Conservation (phyloP, 35 echinoderm and acorn worm genomes). For the Lytechinus pictus region DNA sequence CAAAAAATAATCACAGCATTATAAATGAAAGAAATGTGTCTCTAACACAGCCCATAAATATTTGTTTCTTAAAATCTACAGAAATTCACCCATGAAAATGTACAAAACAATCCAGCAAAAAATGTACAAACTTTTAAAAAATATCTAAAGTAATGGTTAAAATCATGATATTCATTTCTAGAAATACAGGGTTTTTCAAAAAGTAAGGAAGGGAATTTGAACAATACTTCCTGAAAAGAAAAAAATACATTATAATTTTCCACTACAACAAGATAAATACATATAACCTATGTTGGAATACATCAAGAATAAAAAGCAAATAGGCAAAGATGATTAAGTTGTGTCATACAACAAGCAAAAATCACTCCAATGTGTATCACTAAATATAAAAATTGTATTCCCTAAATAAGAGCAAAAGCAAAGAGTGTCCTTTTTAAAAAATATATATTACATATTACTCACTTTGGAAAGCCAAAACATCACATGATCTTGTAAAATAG, state of each 20-base stretch:
- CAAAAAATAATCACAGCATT: background rate
- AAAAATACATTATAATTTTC: too few species aligned
- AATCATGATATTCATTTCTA: background rate
- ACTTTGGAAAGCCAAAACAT: too few species aligned
- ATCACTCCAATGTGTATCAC: background rate
- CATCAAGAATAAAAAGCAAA: background rate
- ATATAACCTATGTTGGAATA: too few species aligned
- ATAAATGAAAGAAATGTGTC: background rate
- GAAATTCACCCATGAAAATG: background rate
- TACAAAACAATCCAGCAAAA: background rate
- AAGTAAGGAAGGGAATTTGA: background rate
- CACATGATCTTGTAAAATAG: too few species aligned
- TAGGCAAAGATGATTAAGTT: background rate
- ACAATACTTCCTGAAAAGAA: background rate
- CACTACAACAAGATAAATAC: too few species aligned
- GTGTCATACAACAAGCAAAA: background rate
- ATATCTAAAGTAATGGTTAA: background rate
- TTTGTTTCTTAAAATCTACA: background rate
- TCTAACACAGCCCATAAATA: background rate
- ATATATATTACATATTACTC: too few species aligned
- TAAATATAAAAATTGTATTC: too few species aligned
- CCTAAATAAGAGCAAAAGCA: background rate
- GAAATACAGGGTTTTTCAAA: background rate
- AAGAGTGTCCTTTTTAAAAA: background rate
- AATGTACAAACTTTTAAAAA: background rate